A percentile compares a stretch with the other conserved stretches of the same genome.
Conservation (phyloP, 2,113 vertebrate genomes). For the Astur gentilis region DNA sequence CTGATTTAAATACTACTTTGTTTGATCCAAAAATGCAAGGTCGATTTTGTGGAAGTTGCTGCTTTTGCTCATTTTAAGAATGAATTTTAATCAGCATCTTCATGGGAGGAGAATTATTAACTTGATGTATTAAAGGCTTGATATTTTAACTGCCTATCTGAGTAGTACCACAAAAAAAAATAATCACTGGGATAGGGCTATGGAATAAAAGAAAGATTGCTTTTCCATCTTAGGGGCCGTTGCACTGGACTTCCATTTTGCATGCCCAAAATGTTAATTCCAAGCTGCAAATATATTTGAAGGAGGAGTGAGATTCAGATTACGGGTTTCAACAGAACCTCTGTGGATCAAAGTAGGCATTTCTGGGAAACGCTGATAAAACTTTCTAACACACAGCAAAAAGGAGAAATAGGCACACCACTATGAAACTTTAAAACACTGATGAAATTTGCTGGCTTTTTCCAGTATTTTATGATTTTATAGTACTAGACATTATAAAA, state of each 20-base stretch:
- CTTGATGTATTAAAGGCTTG: not conserved
- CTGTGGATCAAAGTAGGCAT: slow-evolving; percentile 40
- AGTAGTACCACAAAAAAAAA: not conserved
- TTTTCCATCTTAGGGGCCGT: not conserved
- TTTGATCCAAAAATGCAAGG: slow-evolving; percentile 8
- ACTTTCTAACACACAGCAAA: slow-evolving; percentile 82
- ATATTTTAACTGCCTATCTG: not conserved
- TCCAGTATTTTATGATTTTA: slow-evolving; percentile 64
- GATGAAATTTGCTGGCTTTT: slow-evolving; percentile 78
- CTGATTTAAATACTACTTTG: slow-evolving; percentile 1
- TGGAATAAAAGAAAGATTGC: not conserved
- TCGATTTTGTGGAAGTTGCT: not conserved
- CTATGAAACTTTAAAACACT: slow-evolving; percentile 82
- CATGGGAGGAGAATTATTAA: not conserved
- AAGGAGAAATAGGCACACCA: slow-evolving; percentile 83
- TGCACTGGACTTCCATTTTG: not conserved
- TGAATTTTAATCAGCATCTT: not conserved
- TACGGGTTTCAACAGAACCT: slow-evolving; percentile 52
- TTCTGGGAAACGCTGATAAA: slow-evolving; percentile 87
- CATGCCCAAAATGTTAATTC: not conserved
- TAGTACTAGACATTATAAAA: slow-evolving; percentile 72
- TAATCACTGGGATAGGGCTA: not conserved
- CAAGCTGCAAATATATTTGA: not conserved
- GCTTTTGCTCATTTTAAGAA: slow-evolving; percentile 47
- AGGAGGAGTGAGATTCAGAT: slow-evolving; percentile 5